These are phyloP conservation scores for Zaprionus capensis DNA, from an alignment of 1,140 invertebrate genomes.

Conservation along the genomic window DNA sequence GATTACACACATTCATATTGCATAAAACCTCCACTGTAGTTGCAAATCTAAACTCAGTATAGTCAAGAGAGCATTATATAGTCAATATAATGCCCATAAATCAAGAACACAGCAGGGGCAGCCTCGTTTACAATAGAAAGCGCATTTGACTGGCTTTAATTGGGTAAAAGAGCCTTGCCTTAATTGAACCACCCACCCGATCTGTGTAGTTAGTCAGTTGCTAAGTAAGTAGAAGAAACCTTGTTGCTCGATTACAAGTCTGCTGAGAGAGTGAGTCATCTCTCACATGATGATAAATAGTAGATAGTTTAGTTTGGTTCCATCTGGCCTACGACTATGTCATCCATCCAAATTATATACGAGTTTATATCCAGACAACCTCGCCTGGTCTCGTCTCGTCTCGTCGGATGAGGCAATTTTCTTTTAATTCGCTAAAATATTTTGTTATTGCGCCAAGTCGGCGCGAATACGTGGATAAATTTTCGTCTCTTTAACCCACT, in stretches of 20 bases:
- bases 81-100: conserved; percentile 2
- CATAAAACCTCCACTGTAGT: not conserved
- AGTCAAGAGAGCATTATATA: not conserved
- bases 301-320: conserved; percentile 3
- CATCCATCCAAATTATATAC: conserved; percentile 60
- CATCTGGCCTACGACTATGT: conserved; percentile 28
- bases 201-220: conserved; percentile 15
- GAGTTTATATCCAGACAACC: conserved; percentile 13
- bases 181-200: conserved; percentile 38
- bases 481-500: conserved; percentile 11
- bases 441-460: conserved; percentile 66
- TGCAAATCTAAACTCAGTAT: not conserved
- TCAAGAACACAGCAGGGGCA: not conserved
- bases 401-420: conserved; percentile 80
- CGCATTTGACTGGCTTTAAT: conserved; percentile 20
- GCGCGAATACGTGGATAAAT: conserved; percentile 43
- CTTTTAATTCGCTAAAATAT: conserved; percentile 81
- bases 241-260: conserved; percentile 28
- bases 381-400: conserved; percentile 30
- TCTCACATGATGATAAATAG: not conserved
- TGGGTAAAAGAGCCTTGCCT: conserved; percentile 34
- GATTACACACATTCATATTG: not conserved
- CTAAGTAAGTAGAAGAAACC: conserved; percentile 7
- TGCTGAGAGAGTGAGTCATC: conserved; percentile 19
- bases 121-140: not conserved